These are phyloP conservation scores for Bembecia ichneumoniformis DNA, from an alignment of 2,888 invertebrate genomes.

Conservation along the genomic window DNA sequence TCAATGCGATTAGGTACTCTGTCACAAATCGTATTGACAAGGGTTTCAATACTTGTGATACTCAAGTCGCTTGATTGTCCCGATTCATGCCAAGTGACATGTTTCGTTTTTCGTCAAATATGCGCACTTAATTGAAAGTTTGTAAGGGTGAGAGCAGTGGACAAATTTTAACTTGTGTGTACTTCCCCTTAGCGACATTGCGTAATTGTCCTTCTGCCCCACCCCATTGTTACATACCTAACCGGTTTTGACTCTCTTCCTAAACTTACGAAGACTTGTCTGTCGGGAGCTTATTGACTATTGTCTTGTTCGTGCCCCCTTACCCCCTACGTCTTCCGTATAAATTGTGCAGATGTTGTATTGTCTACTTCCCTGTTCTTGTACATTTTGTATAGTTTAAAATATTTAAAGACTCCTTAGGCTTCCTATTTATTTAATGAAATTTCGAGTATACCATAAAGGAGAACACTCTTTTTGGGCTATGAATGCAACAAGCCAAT, in stretches of 20 bases:
- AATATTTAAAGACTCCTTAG: background rate
- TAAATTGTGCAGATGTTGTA: background rate
- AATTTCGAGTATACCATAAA: too few species aligned
- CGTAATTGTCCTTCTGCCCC: constrained; percentile 33
- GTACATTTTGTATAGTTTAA: background rate
- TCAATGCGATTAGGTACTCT: constrained; percentile 3
- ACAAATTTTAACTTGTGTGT: constrained; percentile 16
- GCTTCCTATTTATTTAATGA: too few species aligned
- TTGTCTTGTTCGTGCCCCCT: constrained; percentile 24
- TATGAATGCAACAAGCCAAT: too few species aligned
- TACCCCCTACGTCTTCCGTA: background rate
- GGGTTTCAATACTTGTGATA: constrained; percentile 26
- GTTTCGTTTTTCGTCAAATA: constrained; percentile 37
- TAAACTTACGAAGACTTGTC: constrained; percentile 26
- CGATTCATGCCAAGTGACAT: constrained; percentile 37
- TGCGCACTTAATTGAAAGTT: constrained; percentile 15
- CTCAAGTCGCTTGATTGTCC: constrained; percentile 29
- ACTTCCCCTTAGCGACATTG: constrained; percentile 45
- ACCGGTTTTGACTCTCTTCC: constrained; percentile 45
- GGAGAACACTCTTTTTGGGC: too few species aligned
- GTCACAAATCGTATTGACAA: constrained; percentile 45
- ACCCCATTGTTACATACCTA: constrained; percentile 28
- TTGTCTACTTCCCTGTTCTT: background rate
- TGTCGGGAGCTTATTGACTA: constrained; percentile 21
- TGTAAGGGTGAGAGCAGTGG: constrained; percentile 37